Percentiles rank a stretch among this genome's conserved stretches.
Evolutionary conservation across 1,140 invertebrate genomes (phyloP).

Genomic region (Luehdorfia chinensis): DNA sequence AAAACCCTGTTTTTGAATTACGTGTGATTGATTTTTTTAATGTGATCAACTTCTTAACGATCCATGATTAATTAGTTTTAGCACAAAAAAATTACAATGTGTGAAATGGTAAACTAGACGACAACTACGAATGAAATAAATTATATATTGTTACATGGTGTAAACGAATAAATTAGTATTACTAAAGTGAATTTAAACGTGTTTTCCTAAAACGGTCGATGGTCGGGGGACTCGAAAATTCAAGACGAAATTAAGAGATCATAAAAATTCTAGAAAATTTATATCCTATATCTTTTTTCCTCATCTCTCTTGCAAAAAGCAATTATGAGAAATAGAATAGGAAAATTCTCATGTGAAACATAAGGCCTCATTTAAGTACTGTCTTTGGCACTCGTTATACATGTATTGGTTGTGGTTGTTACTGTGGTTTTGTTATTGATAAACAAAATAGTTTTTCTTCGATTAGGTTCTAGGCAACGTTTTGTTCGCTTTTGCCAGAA

Average conservation of each 20-base stretch:
- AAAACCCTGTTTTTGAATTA: constrained; percentile 15
- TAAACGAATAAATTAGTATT: constrained; percentile 19
- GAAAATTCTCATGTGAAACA: constrained; percentile 17
- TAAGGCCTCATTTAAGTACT: constrained; percentile 30
- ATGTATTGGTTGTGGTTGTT: constrained; percentile 39
- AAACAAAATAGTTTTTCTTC: constrained; percentile 68
- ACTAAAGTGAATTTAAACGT: constrained; percentile 12
- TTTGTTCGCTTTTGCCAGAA: constrained; percentile 69
- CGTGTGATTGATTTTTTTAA: constrained; percentile 6
- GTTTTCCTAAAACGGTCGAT: constrained; percentile 15
- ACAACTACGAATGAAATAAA: constrained; percentile 17
- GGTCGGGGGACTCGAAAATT: constrained; percentile 23
- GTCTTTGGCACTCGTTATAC: constrained; percentile 26
- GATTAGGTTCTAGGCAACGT: constrained; percentile 61
- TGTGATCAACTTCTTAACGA: background rate
- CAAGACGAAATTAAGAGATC: constrained; percentile 53
- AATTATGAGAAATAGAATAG: constrained; percentile 59
- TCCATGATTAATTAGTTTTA: constrained; percentile 18
- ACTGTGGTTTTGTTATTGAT: constrained; percentile 69
- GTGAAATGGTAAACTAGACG: constrained; percentile 11
- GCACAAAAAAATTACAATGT: constrained; percentile 22
- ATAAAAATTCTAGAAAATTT: constrained; percentile 51
- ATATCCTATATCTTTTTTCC: constrained; percentile 36
- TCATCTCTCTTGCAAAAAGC: constrained; percentile 53
- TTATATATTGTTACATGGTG: constrained; percentile 28